Base-by-base conservation (phyloP, 2,797 vertebrate genomes). In the Premnoplex brunnescens region DNA sequence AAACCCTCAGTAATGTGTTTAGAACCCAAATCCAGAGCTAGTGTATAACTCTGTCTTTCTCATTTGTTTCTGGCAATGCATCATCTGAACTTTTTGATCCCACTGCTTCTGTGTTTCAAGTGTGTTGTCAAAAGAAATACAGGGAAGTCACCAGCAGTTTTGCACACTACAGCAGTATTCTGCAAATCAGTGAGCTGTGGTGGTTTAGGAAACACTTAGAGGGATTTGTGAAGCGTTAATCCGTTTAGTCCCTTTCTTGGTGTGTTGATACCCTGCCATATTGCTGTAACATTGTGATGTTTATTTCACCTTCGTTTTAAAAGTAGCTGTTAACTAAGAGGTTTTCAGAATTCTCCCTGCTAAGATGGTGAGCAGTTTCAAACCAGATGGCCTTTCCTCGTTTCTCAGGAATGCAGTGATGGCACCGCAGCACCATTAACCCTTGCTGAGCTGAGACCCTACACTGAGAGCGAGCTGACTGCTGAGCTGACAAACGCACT, bases 401-500 rank as follows among this genome's bases (percentile, higher is more conserved):
- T 94, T 95, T 91, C 83, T 43, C 93, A 99, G 98, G 98, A 99
- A 44, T 97, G 98, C 82, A 96, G 95, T 4, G 98, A 99, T 22
- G 97, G 97, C 21, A 66, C 96, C 6, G 48, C 97, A 68, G 93
- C 98, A 23, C 92, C 97, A 0, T 93, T 98, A 74, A 97, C 98
- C 5, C 86, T 98, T 6, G 94, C 97, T 32, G 98, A 99, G 75
- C 95, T 99, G 44, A 98, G 98, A 4, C 86, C 97, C 0, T 97
- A 97, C 91, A 97, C 64, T 2, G 98, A 99, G 81, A 97, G 95
- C 6, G 98, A 99, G 68, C 96, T 98, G 91, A 97, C 98, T 15
- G 96, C 97, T 6, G 98, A 99, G 80, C 97, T 99, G 37, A 96
- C 98, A 59, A 98, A 92, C 1, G 98, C 98, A 52, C 97, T 99